Percentiles rank a stretch among this genome's conserved stretches.
phyloP scores from a whole-genome alignment of 2,797 vertebrate genomes.

The Mastacembelus armatus region DNA sequence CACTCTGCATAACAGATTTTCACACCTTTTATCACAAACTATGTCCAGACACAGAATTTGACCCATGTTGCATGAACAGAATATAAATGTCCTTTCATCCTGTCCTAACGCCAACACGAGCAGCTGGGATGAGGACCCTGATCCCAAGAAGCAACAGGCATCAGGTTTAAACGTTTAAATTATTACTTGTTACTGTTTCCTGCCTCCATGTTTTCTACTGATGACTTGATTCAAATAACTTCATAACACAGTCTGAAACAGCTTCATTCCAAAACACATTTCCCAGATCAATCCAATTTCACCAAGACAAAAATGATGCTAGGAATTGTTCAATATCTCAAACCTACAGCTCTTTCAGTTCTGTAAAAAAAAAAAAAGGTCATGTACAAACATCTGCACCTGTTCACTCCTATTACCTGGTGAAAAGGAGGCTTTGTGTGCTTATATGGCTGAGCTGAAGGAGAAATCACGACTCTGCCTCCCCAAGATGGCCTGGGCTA shows the following conservation, averaged over 20 bases:
- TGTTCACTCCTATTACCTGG: not conserved
- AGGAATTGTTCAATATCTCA: conserved; percentile 13
- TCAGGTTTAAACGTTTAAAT: conserved; percentile 8
- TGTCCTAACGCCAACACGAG: not conserved
- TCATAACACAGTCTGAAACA: not conserved
- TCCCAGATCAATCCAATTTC: conserved; percentile 27
- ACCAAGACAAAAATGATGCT: conserved; percentile 10
- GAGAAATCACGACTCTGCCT: not conserved
- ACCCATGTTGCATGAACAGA: too few relatives aligned
- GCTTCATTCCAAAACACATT: conserved; percentile 15
- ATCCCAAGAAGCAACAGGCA: not conserved
- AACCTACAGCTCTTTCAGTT: conserved; percentile 26
- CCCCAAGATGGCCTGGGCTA: not conserved
- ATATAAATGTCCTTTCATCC: conserved; percentile 9
- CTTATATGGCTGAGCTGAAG: not conserved
- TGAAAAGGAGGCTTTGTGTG: not conserved
- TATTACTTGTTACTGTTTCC: conserved; percentile 8
- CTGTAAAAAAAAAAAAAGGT: conserved; percentile 22
- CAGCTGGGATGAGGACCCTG: too few relatives aligned
- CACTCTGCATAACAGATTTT: conserved; percentile 19
- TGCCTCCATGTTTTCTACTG: not conserved
- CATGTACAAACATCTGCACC: not conserved
- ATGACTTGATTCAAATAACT: conserved; percentile 2
- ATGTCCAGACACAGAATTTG: conserved; percentile 13
- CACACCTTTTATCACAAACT: conserved; percentile 21